Conservation (phyloP, 2,797 vertebrate genomes). For the Triplophysa yarkandensis region DNA sequence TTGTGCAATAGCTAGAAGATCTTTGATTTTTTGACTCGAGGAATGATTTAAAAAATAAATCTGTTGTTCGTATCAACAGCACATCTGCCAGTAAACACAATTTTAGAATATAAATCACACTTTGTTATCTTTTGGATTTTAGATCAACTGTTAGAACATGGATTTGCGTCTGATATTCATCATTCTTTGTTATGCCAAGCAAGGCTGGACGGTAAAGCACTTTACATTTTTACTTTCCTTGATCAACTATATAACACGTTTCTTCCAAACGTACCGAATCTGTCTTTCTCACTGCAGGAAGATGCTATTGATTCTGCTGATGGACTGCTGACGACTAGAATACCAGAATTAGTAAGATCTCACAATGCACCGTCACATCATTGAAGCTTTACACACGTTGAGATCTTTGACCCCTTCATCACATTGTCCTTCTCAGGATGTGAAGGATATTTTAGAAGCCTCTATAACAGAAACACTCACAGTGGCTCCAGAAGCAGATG, state of each 20-base stretch:
- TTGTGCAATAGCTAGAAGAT: constrained; percentile 33
- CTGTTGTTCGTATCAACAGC: not conserved
- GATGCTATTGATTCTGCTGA: constrained; percentile 62
- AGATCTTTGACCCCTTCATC: constrained; percentile 15
- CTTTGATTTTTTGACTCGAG: constrained; percentile 44
- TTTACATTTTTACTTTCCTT: not conserved
- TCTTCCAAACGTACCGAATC: not conserved
- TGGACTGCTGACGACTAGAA: constrained; percentile 62
- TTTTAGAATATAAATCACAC: not conserved
- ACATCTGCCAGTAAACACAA: not conserved
- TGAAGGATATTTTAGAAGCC: constrained; percentile 37
- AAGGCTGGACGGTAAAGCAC: constrained; percentile 72
- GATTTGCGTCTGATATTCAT: constrained; percentile 75
- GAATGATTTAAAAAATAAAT: not conserved
- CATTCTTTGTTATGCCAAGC: constrained; percentile 73
- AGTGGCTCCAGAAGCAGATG: constrained; percentile 12
- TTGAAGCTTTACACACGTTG: not conserved
- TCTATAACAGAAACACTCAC: constrained; percentile 27
- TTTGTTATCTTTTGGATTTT: constrained; percentile 44
- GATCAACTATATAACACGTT: constrained; percentile 4
- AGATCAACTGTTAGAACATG: constrained; percentile 73
- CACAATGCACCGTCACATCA: constrained; percentile 25
- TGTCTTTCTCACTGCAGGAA: constrained; percentile 58
- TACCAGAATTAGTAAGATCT: constrained; percentile 64
- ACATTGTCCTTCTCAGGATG: constrained; percentile 56